Percentiles rank a stretch among this genome's conserved stretches.
Evolutionary conservation across 2,113 vertebrate genomes (phyloP).

Genomic region (Gallinago media): DNA sequence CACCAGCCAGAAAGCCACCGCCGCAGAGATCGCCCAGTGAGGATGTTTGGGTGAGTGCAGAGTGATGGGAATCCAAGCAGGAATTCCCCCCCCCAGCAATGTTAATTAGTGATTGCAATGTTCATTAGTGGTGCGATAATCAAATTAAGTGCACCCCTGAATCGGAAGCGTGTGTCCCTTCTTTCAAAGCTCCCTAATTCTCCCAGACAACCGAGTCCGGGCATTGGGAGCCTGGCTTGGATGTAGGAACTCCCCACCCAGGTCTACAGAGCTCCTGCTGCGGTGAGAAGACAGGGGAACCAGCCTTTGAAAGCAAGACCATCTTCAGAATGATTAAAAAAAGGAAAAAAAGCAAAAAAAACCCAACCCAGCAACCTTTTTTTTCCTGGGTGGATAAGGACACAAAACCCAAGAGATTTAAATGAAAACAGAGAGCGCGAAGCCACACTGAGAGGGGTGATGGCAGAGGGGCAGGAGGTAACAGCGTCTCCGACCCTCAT

Average conservation of each 20-base stretch:
- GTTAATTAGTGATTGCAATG: conserved; percentile 25
- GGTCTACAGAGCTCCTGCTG: background rate
- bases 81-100: background rate
- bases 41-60: background rate
- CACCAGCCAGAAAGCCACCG: too few species aligned
- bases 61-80: conserved; percentile 19
- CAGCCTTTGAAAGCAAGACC: background rate
- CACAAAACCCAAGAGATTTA: background rate
- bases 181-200: background rate
- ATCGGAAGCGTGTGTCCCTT: background rate
- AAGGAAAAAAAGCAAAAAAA: background rate
- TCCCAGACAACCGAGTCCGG: background rate
- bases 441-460: background rate
- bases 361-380: background rate
- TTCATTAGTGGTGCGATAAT: conserved; percentile 6
- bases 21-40: background rate
- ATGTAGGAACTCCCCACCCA: background rate
- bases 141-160: background rate
- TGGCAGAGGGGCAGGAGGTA: background rate
- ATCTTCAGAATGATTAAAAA: background rate
- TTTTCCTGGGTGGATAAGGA: background rate
- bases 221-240: background rate
- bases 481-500: background rate
- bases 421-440: background rate
- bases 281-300: background rate